Evolutionary conservation across 2,797 vertebrate genomes (phyloP), one percentile per base, ranked within the genome.

Genomic region (Telmatherina bonti): DNA sequence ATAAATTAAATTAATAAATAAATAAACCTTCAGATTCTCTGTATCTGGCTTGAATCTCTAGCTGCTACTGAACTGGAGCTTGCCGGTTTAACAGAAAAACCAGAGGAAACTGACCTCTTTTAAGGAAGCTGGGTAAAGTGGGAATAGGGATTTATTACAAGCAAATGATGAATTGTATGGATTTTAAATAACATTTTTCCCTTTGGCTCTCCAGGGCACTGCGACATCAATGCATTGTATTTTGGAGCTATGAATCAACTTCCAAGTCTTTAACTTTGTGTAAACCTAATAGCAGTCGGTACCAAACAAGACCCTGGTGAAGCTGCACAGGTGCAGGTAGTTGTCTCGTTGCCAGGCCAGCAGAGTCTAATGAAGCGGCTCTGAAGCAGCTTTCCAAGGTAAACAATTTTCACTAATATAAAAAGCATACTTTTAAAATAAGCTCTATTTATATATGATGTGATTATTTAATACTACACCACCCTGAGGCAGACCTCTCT

Each of bases 181-280:
- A 89, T 84, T 85, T 78, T 26, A 73, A 89, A 79, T 76, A 85
- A 78, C 68, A 78, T 79, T 62, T 79, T 74, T 85, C 47, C 36
- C 55, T 66, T 31, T 35, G 29, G 45, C 38, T 87, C 74, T 85
- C 75, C 62, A 71, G 74, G 78, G 67, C 82, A 77, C 74, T 67
- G 62, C 72, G 66, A 72, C 83, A 88, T 88, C 85, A 79, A 82
- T 75, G 70, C 71, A 88, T 85, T 33, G 43, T 56, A 54, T 30
- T 53, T 54, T 54, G 26, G 30, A 7, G 52, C 52, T 20, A 18
- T 54, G 51, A 53, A 29, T 53, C 26, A 27, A 7, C 26, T 27
- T 27, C 7, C 20, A 29, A 54, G 30, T 27, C 52, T 30, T 29
- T 29, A 53, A 3, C 6, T 18, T 29, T 54, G n/a, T 29, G 52